These are phyloP conservation scores for Brachyrhaphis roseni DNA, from an alignment of 2,797 vertebrate genomes.

Conservation along the genomic window DNA sequence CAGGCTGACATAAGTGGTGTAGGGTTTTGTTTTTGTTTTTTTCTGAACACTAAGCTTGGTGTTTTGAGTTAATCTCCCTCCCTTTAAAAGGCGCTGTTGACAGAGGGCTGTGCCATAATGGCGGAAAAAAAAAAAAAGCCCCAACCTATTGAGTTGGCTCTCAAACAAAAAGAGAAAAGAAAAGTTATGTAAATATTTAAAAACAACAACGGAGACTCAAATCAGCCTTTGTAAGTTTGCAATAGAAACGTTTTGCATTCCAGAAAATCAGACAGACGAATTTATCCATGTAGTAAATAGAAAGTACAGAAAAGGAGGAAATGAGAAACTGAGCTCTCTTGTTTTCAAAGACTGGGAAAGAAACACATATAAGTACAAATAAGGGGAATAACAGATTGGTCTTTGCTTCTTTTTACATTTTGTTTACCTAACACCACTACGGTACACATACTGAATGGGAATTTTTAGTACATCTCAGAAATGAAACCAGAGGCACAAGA, in stretches of 20 bases:
- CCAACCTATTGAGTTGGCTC: conserved; percentile 28
- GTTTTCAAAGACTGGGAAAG: neutral
- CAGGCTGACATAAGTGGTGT: conserved; percentile 42
- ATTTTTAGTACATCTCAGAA: neutral
- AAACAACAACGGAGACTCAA: conserved; percentile 36
- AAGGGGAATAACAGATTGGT: neutral
- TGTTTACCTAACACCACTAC: neutral
- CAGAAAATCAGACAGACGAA: conserved; percentile 1
- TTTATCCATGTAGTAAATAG: conserved; percentile 17
- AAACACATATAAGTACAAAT: neutral
- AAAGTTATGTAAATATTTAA: conserved; percentile 51
- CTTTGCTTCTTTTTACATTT: neutral
- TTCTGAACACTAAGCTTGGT: conserved; percentile 6
- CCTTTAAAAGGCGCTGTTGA: conserved; percentile 25
- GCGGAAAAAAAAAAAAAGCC: conserved; percentile 32
- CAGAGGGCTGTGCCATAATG: conserved; percentile 15
- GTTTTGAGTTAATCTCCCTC: conserved; percentile 29
- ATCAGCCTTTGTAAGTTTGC: conserved; percentile 25
- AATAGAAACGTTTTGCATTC: conserved; percentile 5
- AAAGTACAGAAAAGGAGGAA: conserved; percentile 12
- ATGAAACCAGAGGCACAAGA: conserved; percentile 13
- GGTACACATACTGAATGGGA: neutral
- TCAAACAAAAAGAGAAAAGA: conserved; percentile 24
- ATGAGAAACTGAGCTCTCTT: neutral
- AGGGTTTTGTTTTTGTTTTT: conserved; percentile 32